phyloP scores from a whole-genome alignment of 2,113 vertebrate genomes.

The Burhinus oedicnemus region DNA sequence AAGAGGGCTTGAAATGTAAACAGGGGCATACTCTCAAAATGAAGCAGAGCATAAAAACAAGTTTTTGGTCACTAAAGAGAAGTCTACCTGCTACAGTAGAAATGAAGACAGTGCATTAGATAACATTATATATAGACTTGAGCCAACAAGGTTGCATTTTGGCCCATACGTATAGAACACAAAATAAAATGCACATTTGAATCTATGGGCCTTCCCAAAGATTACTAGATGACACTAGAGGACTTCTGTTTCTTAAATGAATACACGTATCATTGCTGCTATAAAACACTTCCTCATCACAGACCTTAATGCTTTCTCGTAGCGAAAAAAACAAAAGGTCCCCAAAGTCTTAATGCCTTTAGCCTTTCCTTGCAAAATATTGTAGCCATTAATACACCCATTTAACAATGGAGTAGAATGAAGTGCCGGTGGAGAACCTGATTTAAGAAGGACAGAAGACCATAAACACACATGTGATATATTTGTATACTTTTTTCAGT shows the following conservation, averaged over 20 bases:
- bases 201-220: neutral
- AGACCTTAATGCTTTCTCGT: neutral
- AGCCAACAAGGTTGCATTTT: neutral
- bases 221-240: neutral
- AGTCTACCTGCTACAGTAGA: neutral
- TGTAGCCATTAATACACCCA: neutral
- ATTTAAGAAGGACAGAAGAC: conserved; percentile 19
- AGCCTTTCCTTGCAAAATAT: neutral
- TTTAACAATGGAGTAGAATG: neutral
- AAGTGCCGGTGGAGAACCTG: neutral
- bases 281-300: neutral
- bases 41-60: neutral
- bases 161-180: neutral
- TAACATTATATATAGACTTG: neutral
- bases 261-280: neutral
- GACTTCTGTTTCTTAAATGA: neutral
- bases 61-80: neutral
- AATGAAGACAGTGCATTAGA: neutral
- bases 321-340: neutral
- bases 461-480: neutral
- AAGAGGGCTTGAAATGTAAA: neutral
- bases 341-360: neutral
- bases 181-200: neutral
- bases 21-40: neutral
- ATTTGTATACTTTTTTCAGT: neutral